Evolutionary conservation across 2,113 vertebrate species (phyloP), one percentile per base, ranked within the genome.

Genomic region (Amia ocellicauda): DNA sequence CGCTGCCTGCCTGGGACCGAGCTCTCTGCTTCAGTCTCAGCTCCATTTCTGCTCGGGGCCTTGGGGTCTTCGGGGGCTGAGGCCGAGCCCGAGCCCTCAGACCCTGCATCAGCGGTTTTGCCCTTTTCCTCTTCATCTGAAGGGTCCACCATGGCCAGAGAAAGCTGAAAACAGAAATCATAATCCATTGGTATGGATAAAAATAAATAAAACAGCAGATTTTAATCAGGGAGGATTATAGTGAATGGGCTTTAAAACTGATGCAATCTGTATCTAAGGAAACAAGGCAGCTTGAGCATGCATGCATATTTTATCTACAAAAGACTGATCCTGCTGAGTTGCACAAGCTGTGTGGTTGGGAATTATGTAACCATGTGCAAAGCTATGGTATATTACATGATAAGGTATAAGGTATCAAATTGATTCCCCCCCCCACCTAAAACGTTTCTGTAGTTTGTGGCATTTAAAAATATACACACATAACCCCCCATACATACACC

Each of bases 121-220:
- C n/a, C 85, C 71, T 84, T 79, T 70, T 86, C 85, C 58, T 89
- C 82, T 22, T 80, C 76, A 53, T 90, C 88, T 55, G 86, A 80
- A 63, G 88, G 85, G 79, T 91, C 87, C 16, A 90, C 88, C 85
- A 91, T 90, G 58, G 71, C 85, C 78, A 42, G 64, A 66, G 8
- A 14, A 31, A 26, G 69, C 40, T 49, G 60, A 7, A 36, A 16
- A 40, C 23, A 53, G 42, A 22, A 14, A 63, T 4, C 36, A 2
- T 5, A 36, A n/a, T n/a, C n/a, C n/a, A n/a, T n/a, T n/a, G 5
- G 20, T 40, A 61, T 43, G 1, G 20, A 69, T 22, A 60, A 17
- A n/a, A 52, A 69, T 40, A 19, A 62, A 75, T 77, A 19, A 65
- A 51, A 17, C 4, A 26, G 41, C 58, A 78, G 49, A 42, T 74